phyloP scores from a whole-genome alignment of 2,113 vertebrate species.

The Sturnus vulgaris region DNA sequence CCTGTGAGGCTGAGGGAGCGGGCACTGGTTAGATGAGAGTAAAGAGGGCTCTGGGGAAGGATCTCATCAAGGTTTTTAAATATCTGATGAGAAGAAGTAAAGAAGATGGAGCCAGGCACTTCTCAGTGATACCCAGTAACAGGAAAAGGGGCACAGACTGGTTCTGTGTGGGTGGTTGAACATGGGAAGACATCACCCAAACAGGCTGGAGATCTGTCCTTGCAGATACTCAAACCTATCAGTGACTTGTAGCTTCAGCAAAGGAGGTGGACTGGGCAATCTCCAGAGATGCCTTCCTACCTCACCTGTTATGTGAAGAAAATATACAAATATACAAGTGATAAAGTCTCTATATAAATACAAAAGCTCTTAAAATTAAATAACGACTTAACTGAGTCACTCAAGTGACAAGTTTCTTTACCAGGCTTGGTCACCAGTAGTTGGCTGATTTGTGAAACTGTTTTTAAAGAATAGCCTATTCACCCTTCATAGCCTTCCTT shows the following conservation, averaged over 20 bases:
- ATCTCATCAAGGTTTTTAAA: neutral
- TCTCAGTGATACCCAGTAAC: accelerated
- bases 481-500: conserved; percentile 51
- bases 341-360: conserved; percentile 36
- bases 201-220: neutral
- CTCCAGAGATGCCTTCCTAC: neutral
- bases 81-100: neutral
- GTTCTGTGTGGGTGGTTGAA: neutral
- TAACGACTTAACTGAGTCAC: conserved; percentile 61
- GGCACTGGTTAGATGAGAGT: neutral
- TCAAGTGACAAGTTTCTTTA: conserved; percentile 18
- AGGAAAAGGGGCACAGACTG: neutral
- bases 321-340: conserved; percentile 25
- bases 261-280: neutral
- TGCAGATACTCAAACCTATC: neutral
- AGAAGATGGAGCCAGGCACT: neutral
- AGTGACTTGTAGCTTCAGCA: neutral
- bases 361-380: conserved; percentile 58
- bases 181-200: neutral
- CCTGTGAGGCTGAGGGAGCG: neutral
- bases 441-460: neutral
- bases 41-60: neutral
- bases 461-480: neutral
- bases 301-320: neutral
- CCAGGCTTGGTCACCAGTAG: neutral